A percentile compares a stretch with the other conserved stretches of the same genome.
These are phyloP conservation scores for Kuschelorhynchus macadamiae DNA, from an alignment of 2,888 invertebrate species.

Conservation along the genomic window DNA sequence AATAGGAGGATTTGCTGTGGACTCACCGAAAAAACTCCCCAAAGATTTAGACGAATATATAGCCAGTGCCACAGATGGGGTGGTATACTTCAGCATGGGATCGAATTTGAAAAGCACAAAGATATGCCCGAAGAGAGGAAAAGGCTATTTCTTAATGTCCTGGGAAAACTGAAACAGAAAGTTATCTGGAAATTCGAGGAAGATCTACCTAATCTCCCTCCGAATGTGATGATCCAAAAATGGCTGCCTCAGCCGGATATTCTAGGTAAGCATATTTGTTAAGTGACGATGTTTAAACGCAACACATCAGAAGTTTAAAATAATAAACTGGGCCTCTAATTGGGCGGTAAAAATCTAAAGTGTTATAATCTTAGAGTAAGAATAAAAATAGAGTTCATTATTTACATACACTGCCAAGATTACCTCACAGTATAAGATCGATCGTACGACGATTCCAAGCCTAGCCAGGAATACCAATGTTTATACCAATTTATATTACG, in stretches of 20 bases:
- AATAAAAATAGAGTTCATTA: too few relatives aligned
- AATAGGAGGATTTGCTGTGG: slow-evolving; percentile 72
- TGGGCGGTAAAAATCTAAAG: too few relatives aligned
- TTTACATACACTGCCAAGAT: too few relatives aligned
- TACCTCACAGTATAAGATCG: too few relatives aligned
- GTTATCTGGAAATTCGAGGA: slow-evolving; percentile 69
- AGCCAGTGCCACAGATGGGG: slow-evolving; percentile 64
- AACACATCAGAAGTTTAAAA: too few relatives aligned
- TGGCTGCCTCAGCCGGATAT: slow-evolving; percentile 67
- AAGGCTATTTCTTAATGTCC: slow-evolving; percentile 64
- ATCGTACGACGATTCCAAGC: too few relatives aligned
- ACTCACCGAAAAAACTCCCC: slow-evolving; percentile 45
- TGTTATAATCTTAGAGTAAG: too few relatives aligned
- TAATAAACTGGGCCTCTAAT: too few relatives aligned
- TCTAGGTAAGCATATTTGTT: too few relatives aligned
- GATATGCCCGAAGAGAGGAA: slow-evolving; percentile 58
- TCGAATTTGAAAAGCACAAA: slow-evolving; percentile 63
- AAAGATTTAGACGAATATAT: slow-evolving; percentile 63
- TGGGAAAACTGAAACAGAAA: slow-evolving; percentile 65
- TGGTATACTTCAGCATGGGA: slow-evolving; percentile 68
- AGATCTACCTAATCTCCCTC: slow-evolving; percentile 58
- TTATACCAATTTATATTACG: too few relatives aligned
- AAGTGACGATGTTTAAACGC: too few relatives aligned
- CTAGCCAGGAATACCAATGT: too few relatives aligned
- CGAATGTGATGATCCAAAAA: slow-evolving; percentile 65